Evolutionary conservation across 1,140 invertebrate species (phyloP), one percentile per base, ranked within the genome.

Genomic region (Scaptomyza montana): DNA sequence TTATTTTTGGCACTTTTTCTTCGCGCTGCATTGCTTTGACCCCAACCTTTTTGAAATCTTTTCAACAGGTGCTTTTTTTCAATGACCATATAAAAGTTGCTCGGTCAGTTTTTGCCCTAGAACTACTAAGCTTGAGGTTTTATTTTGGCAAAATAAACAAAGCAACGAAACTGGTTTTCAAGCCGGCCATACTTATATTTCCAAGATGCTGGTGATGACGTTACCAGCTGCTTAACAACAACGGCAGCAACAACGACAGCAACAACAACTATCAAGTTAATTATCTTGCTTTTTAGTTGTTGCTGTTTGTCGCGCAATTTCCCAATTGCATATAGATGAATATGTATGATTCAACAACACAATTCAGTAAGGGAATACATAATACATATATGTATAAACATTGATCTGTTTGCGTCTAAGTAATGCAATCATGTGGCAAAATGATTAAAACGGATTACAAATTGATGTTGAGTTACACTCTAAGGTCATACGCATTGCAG

Each of bases 301-400:
- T 65, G 45, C 39, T 65, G 64, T 65, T 36, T 53, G 41, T 59
- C 19, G 43, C 46, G 53, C 66, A 71, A 67, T 81, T 81, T 81
- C 78, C 57, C 80, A 81, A 67, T 81, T 82, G 78, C 41, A 63
- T 45, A 59, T 33, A 13, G 33, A 28, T 19, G 9, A 51, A 33
- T 62, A 41, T 12, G 39, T 30, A 49, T 65, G 53, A 21, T 39
- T 39, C 54, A 50, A 21, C 54, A 33, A 33, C 28, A 46, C 25
- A 21, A 33, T 30, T 9, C 21, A 50, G 8, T 39, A 39, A 46
- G 39, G 12, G 47, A 16, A 57, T 25, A 49, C 30, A 21, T 12
- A 19, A 49, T 8, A 21, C 1, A 21, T 3, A 25, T 25, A 25
- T 4, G 3, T 25, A 25, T 25, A 25, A 25, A 1, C 21, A 25